Evolutionary conservation across 2,888 invertebrate genomes (phyloP), one percentile per base, ranked within the genome.

Genomic region (Perdita meconis): DNA sequence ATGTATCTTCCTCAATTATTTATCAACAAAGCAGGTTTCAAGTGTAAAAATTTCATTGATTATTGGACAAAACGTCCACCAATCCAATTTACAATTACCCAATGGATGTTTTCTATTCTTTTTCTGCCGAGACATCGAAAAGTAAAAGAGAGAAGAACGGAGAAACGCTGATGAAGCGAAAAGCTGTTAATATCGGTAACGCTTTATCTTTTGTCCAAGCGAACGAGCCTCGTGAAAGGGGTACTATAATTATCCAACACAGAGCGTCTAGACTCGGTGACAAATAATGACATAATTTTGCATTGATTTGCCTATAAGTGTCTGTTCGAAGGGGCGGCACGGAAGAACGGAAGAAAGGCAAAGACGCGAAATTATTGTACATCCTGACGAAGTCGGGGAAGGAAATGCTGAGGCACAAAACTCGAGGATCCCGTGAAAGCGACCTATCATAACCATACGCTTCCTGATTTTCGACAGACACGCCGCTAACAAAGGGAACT

Each of bases 401-500:
- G 53, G 55, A 63, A 60, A 34, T 34, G 36, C 12, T 30, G 47
- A 36, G 55, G 42, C 30, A 69, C 56, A 67, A 78, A 78, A 70
- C 55, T 76, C 8, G 66, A 44, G 64, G 66, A 67, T 78, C 42
- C 59, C 55, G 71, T 74, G 74, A 73, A 67, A 74, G 55, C 74
- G 55, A 38, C 59, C 74, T 75, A 71, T 75, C 74, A 75, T 66
- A 75, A 74, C 57, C 74, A 75, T n/a, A 60, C 56, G 69, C 78
- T 56, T 57, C 61, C 47, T 61, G 61, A 51, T 69, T 47, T 40
- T 55, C 77, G 69, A 70, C 65, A 68, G 59, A 40, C 60, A 59
- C 50, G 40, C 51, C 50, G 50, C 64, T 60, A 71, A 80, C 80
- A 75, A 78, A 78, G 71, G 65, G 64, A 78, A 80, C 74, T 78